A percentile compares a stretch with the other conserved stretches of the same genome.
These are phyloP conservation scores for Reinhardtius hippoglossoides DNA, from an alignment of 2,113 vertebrate species.

Conservation along the genomic window DNA sequence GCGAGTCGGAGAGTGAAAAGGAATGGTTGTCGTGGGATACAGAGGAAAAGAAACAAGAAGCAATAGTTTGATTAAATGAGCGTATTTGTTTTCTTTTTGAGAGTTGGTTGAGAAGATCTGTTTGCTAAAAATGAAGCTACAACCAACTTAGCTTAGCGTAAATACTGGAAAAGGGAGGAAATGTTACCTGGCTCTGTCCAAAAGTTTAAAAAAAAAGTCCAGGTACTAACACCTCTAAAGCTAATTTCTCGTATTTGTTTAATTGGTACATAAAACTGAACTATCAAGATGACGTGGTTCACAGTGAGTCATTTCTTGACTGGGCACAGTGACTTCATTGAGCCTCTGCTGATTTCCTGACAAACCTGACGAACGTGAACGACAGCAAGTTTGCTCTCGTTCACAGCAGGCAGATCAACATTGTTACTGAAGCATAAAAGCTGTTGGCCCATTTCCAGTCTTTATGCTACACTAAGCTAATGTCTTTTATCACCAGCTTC, in stretches of 20 bases:
- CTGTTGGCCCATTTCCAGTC: neutral
- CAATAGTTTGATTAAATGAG: conserved; percentile 15
- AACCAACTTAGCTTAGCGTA: conserved; percentile 2
- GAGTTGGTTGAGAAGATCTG: neutral
- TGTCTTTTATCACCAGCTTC: neutral
- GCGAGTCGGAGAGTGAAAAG: neutral
- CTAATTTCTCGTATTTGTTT: neutral
- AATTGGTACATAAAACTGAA: neutral
- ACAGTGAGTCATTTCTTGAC: too few species aligned
- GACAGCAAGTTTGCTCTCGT: too few species aligned
- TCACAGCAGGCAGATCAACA: too few species aligned
- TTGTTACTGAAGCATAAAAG: neutral
- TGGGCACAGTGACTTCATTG: too few species aligned
- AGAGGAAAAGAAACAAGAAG: neutral
- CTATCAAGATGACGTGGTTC: too few species aligned
- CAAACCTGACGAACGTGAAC: too few species aligned
- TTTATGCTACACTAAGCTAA: conserved; percentile 12
- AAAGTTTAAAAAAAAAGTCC: neutral
- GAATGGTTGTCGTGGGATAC: conserved; percentile 11
- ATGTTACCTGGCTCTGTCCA: neutral
- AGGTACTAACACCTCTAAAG: neutral
- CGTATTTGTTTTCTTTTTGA: conserved; percentile 5
- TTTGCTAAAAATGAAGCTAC: neutral
- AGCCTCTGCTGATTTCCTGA: too few species aligned
- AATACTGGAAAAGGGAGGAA: neutral